Evolutionary conservation across 37 sponge, comb jelly and placozoan species (phyloP).

Genomic region (Chondrosia reniformis): DNA sequence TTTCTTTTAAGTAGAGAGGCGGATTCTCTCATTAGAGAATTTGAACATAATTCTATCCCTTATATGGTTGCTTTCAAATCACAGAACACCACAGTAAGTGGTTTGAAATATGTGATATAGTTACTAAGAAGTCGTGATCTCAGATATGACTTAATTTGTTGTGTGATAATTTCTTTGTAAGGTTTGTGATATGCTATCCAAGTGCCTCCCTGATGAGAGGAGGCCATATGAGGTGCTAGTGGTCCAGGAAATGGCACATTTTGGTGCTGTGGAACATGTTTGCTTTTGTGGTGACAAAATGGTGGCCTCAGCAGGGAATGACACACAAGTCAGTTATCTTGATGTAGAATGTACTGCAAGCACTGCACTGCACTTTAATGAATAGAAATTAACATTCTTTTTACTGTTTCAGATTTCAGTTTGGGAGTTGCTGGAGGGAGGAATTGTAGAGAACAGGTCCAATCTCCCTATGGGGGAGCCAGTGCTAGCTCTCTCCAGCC

Average conservation of each 20-base stretch:
- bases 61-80: slow-evolving; percentile 56
- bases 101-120: background rate
- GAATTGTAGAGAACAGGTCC: background rate
- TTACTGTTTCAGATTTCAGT: slow-evolving; percentile 33
- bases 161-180: background rate
- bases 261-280: background rate
- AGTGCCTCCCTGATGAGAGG: background rate
- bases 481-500: slow-evolving; percentile 24
- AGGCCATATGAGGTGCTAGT: background rate
- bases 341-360: background rate
- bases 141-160: too few species aligned
- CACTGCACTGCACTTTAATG: background rate
- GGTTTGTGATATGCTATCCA: background rate
- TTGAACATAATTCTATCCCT: slow-evolving; percentile 24
- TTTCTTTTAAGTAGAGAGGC: slow-evolving; percentile 34
- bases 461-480: slow-evolving; percentile 31
- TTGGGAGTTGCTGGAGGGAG: slow-evolving; percentile 21
- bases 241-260: slow-evolving; percentile 8
- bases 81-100: slow-evolving; percentile 41
- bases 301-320: slow-evolving; percentile 1
- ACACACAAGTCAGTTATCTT: slow-evolving; percentile 14
- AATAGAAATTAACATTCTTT: background rate
- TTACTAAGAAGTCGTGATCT: background rate
- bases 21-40: slow-evolving; percentile 18
- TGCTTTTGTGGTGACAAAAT: background rate